Conservation (phyloP, 2,113 vertebrate species). For the Cynopterus brachyotis region DNA sequence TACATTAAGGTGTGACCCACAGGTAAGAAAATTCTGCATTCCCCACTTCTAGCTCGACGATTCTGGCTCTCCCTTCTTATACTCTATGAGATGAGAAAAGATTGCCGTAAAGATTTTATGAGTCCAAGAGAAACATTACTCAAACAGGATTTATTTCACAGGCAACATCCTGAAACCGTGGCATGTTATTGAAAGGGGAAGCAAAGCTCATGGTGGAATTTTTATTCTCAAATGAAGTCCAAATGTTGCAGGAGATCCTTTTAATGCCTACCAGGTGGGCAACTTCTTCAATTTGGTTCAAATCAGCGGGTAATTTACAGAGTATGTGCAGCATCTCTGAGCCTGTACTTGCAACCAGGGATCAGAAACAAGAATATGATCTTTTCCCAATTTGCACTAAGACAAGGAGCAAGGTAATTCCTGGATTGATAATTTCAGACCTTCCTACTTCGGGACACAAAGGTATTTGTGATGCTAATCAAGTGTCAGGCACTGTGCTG, state of each 20-base stretch:
- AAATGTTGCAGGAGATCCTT: slow-evolving; percentile 27
- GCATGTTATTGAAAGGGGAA: slow-evolving; percentile 58
- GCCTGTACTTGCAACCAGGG: not conserved
- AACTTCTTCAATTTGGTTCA: slow-evolving; percentile 48
- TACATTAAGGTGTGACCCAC: slow-evolving; percentile 56
- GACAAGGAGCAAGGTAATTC: not conserved
- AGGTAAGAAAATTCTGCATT: slow-evolving; percentile 37
- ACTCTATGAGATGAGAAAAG: slow-evolving; percentile 62
- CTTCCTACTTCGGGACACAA: not conserved
- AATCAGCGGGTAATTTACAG: slow-evolving; percentile 14
- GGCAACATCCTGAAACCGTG: slow-evolving; percentile 34
- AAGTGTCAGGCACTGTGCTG: not conserved
- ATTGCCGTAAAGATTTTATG: slow-evolving; percentile 74
- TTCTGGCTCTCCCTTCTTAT: not conserved
- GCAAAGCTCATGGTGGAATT: slow-evolving; percentile 23
- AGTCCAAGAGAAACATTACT: slow-evolving; percentile 74
- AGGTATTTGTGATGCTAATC: not conserved
- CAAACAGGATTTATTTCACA: slow-evolving; percentile 70
- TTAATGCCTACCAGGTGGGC: slow-evolving; percentile 14
- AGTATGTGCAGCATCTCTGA: not conserved
- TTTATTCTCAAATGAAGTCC: slow-evolving; percentile 40
- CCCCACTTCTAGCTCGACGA: slow-evolving; percentile 13
- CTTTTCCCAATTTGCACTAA: not conserved
- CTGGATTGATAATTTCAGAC: not conserved
- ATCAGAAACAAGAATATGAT: not conserved